Conservation (phyloP, 1,140 invertebrate species). For the Zophobas morio region DNA sequence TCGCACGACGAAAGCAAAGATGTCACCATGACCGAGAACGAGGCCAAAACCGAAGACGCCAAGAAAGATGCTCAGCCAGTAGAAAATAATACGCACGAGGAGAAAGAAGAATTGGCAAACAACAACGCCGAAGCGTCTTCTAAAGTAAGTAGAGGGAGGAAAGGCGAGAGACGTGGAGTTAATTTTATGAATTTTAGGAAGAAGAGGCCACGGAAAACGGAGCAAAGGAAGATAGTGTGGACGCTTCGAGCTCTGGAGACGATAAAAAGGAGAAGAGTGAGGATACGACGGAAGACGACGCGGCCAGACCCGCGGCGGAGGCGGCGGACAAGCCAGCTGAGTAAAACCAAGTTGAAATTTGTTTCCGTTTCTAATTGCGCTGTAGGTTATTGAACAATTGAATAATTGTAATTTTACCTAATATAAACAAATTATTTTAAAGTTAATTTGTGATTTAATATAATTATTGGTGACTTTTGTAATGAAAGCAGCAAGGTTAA, state of each 20-base stretch:
- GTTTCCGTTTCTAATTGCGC: conserved; percentile 58
- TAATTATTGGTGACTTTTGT: conserved; percentile 43
- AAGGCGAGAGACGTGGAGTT: background rate
- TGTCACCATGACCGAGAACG: conserved; percentile 49
- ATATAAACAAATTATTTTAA: conserved; percentile 48
- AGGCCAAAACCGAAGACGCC: conserved; percentile 57
- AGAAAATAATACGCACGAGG: conserved; percentile 63
- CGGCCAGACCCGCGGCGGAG: conserved; percentile 52
- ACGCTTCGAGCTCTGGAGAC: conserved; percentile 52
- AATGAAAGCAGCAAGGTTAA: conserved; percentile 20
- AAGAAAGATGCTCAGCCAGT: conserved; percentile 57
- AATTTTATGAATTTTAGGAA: conserved; percentile 55
- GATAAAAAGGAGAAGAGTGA: conserved; percentile 56
- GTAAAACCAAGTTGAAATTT: conserved; percentile 56
- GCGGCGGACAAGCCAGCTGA: conserved; percentile 60
- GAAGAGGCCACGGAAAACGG: conserved; percentile 64
- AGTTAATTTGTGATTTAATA: conserved; percentile 46
- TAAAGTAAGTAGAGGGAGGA: conserved; percentile 54
- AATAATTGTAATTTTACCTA: conserved; percentile 58
- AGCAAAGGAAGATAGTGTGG: conserved; percentile 62
- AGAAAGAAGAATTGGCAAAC: conserved; percentile 64
- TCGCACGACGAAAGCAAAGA: conserved; percentile 59
- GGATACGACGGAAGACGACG: conserved; percentile 52
- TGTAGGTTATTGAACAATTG: conserved; percentile 61
- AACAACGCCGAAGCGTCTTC: conserved; percentile 63